Evolutionary conservation across 2,888 invertebrate genomes (phyloP).

Genomic region (Idaea aversata): DNA sequence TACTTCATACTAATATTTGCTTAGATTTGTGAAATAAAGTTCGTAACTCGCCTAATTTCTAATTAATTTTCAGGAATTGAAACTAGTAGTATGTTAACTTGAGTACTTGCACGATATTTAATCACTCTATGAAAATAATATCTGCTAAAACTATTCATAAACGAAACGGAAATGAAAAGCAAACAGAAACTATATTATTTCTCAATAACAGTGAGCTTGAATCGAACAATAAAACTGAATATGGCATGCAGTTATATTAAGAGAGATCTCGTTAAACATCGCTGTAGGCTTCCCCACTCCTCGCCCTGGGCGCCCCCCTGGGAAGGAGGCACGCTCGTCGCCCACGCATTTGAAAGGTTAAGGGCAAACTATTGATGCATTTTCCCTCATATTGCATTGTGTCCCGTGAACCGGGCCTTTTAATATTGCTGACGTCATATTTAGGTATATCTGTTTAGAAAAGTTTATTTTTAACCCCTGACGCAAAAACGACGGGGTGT

Average conservation of each 20-base stretch:
- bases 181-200: slow-evolving; percentile 17
- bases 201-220: slow-evolving; percentile 33
- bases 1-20: too few species aligned
- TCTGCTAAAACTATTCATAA: slow-evolving; percentile 12
- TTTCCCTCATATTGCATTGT: slow-evolving; percentile 39
- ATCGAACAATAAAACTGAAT: slow-evolving; percentile 49
- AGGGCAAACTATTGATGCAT: slow-evolving; percentile 56
- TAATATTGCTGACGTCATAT: slow-evolving; percentile 31
- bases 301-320: slow-evolving; percentile 14
- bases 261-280: slow-evolving; percentile 62
- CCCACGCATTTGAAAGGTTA: slow-evolving; percentile 60
- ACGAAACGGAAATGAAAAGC: slow-evolving; percentile 10
- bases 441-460: neutral
- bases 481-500: too few species aligned
- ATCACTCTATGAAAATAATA: neutral
- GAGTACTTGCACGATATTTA: neutral
- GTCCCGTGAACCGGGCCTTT: slow-evolving; percentile 30
- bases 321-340: slow-evolving; percentile 17
- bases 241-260: slow-evolving; percentile 54
- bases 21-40: too few species aligned
- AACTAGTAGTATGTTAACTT: too few species aligned
- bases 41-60: too few species aligned
- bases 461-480: too few species aligned
- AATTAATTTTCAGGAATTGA: too few species aligned
- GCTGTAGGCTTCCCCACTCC: slow-evolving; percentile 42